phyloP scores from a whole-genome alignment of 1,140 invertebrate species.

The Rhopalosiphum padi region DNA sequence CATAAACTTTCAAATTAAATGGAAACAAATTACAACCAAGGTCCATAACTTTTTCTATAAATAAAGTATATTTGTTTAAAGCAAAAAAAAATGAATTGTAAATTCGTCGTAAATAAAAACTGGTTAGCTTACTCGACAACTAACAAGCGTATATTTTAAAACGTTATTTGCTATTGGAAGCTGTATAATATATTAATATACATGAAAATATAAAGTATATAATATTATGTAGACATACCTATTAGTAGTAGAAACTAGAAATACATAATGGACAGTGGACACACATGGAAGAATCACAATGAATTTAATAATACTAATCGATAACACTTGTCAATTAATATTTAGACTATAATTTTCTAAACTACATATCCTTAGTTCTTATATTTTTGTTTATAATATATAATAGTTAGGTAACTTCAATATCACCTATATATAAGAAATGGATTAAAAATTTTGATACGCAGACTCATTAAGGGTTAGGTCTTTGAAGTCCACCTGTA shows the following conservation, averaged over 20 bases:
- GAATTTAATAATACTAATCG: background rate
- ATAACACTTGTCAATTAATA: background rate
- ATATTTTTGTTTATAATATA: background rate
- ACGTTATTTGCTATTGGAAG: background rate
- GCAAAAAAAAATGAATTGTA: background rate
- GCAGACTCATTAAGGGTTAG: background rate
- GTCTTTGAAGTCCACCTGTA: background rate
- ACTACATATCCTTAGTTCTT: background rate
- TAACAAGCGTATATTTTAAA: background rate
- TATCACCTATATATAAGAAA: background rate
- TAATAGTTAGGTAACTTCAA: too few relatives aligned
- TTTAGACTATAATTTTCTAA: background rate
- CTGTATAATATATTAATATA: background rate
- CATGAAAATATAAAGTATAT: background rate
- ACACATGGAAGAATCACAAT: background rate
- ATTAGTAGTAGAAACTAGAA: background rate
- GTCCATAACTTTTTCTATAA: background rate
- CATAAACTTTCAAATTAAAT: background rate
- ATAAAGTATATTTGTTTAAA: background rate
- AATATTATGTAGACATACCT: background rate
- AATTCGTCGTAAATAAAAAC: background rate
- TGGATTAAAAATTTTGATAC: background rate
- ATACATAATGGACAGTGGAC: too few relatives aligned
- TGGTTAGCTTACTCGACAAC: background rate
- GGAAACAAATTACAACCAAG: background rate